Evolutionary conservation across 2,888 invertebrate genomes (phyloP).

Genomic region (Andrena marginata): DNA sequence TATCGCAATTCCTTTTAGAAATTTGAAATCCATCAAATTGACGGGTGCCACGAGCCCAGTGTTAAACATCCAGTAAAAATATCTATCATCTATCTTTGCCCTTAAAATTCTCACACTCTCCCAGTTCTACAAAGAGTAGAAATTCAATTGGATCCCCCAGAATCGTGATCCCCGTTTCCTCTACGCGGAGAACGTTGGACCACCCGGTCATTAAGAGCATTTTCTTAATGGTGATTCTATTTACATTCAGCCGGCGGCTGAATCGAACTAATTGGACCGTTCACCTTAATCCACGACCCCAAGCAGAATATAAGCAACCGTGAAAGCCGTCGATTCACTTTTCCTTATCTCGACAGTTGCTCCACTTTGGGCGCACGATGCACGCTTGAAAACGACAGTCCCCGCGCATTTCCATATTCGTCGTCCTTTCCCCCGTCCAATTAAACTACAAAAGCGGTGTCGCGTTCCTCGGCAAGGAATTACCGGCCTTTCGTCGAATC

Average conservation of each 20-base stretch:
- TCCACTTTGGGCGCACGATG: constrained; percentile 46
- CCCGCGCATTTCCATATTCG: constrained; percentile 39
- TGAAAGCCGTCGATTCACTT: constrained; percentile 69
- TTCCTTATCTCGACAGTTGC: constrained; percentile 62
- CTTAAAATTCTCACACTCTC: not conserved
- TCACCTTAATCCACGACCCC: constrained; percentile 21
- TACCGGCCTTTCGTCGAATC: constrained; percentile 9
- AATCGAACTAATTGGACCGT: constrained; percentile 40
- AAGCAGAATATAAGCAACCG: constrained; percentile 58
- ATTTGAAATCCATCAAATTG: no score
- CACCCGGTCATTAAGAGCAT: not conserved
- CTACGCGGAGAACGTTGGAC: not conserved
- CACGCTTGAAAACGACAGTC: constrained; percentile 53
- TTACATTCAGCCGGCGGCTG: not conserved
- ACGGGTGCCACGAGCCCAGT: no score
- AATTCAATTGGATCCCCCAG: constrained; percentile 4
- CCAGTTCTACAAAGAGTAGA: not conserved
- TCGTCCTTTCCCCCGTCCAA: constrained; percentile 36
- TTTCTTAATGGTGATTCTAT: constrained; percentile 31
- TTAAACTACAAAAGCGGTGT: constrained; percentile 45
- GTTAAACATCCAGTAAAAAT: no score
- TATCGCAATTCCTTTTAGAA: no score
- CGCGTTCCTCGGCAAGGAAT: constrained; percentile 28
- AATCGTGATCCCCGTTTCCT: not conserved
- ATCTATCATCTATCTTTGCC: no score